Conservation (phyloP, 1,140 invertebrate genomes). For the Drosophila triauraria region DNA sequence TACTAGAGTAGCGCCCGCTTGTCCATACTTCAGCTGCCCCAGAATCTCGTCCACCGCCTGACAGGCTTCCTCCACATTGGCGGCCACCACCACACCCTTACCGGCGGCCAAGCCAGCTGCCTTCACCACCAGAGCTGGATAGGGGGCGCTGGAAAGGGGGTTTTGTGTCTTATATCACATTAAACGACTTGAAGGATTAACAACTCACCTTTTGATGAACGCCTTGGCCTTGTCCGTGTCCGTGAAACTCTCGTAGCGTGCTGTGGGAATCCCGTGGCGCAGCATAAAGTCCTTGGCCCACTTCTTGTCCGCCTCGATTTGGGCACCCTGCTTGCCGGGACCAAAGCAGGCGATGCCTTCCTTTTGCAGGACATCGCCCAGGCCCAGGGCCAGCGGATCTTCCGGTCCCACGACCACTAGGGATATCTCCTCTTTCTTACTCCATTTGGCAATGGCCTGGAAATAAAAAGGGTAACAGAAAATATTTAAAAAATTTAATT, state of each 20-base stretch:
- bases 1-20: constrained; percentile 93
- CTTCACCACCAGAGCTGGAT: constrained; percentile 95
- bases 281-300: constrained; percentile 98
- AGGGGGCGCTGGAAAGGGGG: constrained; percentile 87
- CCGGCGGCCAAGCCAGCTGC: constrained; percentile 97
- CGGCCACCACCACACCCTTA: constrained; percentile 97
- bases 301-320: constrained; percentile 96
- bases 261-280: constrained; percentile 95
- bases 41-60: constrained; percentile 93
- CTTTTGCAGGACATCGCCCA: constrained; percentile 89
- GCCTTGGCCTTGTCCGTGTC: constrained; percentile 91
- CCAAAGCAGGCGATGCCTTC: constrained; percentile 94
- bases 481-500: constrained; percentile 11
- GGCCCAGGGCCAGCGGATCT: constrained; percentile 95
- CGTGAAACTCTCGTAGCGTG: constrained; percentile 93
- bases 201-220: constrained; percentile 91
- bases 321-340: constrained; percentile 91
- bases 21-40: constrained; percentile 91
- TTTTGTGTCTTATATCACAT: background rate
- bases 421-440: constrained; percentile 89
- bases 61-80: constrained; percentile 91
- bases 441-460: constrained; percentile 91
- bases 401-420: constrained; percentile 97
- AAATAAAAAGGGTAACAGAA: constrained; percentile 2
- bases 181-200: background rate